Evolutionary conservation across 37 sponge, comb jelly and placozoan species (phyloP).

Genomic region (Haliclona indistincta): DNA sequence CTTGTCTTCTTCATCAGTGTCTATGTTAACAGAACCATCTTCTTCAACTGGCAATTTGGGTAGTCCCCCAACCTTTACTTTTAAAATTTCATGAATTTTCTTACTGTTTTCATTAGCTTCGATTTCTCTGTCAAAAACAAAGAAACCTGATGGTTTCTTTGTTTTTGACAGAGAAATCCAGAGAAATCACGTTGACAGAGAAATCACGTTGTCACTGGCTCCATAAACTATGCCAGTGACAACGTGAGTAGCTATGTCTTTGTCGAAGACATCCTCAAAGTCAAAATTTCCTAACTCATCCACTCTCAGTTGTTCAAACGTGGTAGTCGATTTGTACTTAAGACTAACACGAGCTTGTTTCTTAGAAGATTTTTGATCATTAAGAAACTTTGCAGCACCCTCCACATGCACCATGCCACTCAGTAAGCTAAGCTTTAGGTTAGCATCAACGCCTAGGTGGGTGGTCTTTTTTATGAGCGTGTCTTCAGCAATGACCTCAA

Average conservation of each 20-base stretch:
- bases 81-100: background rate
- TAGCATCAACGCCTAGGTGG: slow-evolving; percentile 21
- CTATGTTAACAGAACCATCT: background rate
- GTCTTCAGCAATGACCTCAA: slow-evolving; percentile 38
- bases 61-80: slow-evolving; percentile 4
- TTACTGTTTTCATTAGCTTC: background rate
- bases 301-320: slow-evolving; percentile 20
- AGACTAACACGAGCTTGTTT: slow-evolving; percentile 32
- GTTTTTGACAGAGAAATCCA: too few species aligned
- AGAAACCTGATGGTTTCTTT: slow-evolving; percentile 37
- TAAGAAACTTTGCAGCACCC: slow-evolving; percentile 23
- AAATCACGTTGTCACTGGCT: too few species aligned
- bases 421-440: slow-evolving; percentile 34
- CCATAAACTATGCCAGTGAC: slow-evolving; percentile 42
- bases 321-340: slow-evolving; percentile 20
- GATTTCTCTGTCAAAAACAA: slow-evolving; percentile 35
- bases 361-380: slow-evolving; percentile 33
- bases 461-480: slow-evolving; percentile 13
- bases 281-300: background rate
- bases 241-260: slow-evolving; percentile 23
- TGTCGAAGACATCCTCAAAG: slow-evolving; percentile 16
- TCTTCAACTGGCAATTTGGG: background rate
- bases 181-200: too few species aligned
- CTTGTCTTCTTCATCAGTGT: slow-evolving; percentile 6
- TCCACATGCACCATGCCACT: slow-evolving; percentile 19